Conservation (phyloP, 2,888 invertebrate genomes). For the Limnephilus lunatus region DNA sequence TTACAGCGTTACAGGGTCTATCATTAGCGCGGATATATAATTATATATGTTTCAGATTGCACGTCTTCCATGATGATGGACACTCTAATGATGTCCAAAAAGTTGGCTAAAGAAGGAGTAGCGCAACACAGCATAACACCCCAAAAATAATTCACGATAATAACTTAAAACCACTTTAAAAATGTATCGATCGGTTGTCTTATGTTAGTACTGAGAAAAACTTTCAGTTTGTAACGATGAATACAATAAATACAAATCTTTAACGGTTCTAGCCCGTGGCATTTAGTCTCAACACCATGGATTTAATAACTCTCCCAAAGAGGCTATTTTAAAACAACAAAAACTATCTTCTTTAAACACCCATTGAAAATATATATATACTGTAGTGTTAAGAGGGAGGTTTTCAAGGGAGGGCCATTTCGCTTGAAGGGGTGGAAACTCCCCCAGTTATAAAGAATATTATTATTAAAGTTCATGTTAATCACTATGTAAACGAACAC, state of each 20-base stretch:
- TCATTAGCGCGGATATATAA: no score
- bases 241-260: background rate
- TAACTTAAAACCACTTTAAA: no score
- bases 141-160: no score
- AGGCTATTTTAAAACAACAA: background rate
- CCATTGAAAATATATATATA: background rate
- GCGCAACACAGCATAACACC: no score
- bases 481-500: background rate
- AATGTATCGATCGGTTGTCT: no score
- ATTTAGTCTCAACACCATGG: background rate
- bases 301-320: background rate
- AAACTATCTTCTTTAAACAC: background rate
- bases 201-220: background rate
- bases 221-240: background rate
- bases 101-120: no score
- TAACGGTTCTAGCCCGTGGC: background rate
- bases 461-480: constrained; percentile 2
- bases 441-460: background rate
- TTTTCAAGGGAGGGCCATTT: background rate
- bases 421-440: background rate
- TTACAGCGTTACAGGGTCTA: no score
- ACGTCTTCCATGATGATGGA: no score
- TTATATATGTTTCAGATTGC: no score
- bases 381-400: background rate
- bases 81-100: no score